Evolutionary conservation across 1,140 invertebrate genomes (phyloP), one percentile per base, ranked within the genome.

Genomic region (Dendrolimus punctatus): DNA sequence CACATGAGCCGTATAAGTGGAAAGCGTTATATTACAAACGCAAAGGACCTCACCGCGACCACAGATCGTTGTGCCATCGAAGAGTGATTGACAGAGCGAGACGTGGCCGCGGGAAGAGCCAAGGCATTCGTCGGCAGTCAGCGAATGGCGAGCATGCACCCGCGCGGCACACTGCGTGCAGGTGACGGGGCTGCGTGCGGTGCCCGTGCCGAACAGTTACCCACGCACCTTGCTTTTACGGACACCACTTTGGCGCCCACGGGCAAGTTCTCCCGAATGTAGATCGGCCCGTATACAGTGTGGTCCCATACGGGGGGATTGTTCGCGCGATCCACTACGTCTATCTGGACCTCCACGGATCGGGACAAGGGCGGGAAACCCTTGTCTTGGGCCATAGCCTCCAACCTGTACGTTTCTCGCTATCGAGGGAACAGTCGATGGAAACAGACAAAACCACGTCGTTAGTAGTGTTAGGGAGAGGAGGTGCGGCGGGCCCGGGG

Each of bases 231-330:
- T 92, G 96, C 96, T 95, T 97, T 98, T 89, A 97, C 93, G 88
- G 96, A 96, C 85, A 96, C 93, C 90, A 98, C 95, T 92, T 95
- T 97, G 90, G 95, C 94, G 88, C 96, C 96, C 86, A 98, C 95
- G 88, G 95, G 93, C 90, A 95, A 93, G 90, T 97, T 97, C 92
- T 98, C 96, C 92, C 95, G 95, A 90, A 97, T 95, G 92, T 93
- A 96, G 92, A 97, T 96, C 77, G 96, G 96, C 81, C 96, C 96
- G 91, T 98, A 98, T 86, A 95, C 93, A 80, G 93, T 92, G 90
- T 97, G 94, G 90, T 97, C 95, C 96, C 96, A 98, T 84, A 98
- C 93, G 87, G 96, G 96, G 86, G 96, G 96, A 91, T 98, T 98
- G 92, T 97, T 98, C 70, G 95, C 95, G 87, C 96, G 93, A 90